Percentiles rank a stretch among this genome's conserved stretches.
These are phyloP conservation scores for Drosophila borborema DNA, from an alignment of 2,888 invertebrate species.

Conservation along the genomic window DNA sequence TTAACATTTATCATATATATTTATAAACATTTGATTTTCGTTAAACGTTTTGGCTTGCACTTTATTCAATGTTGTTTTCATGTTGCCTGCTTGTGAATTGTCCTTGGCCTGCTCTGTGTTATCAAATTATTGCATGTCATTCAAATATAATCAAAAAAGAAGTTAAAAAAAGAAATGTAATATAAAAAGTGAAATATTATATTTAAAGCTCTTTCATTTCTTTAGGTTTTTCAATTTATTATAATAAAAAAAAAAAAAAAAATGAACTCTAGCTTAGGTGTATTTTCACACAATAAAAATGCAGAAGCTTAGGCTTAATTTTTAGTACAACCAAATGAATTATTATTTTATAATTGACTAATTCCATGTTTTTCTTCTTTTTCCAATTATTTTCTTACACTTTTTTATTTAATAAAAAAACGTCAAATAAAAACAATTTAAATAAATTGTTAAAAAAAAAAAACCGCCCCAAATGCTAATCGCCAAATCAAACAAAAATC, in stretches of 20 bases:
- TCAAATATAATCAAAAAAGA: constrained; percentile 8
- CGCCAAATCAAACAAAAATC: constrained; percentile 40
- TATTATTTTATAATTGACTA: constrained; percentile 62
- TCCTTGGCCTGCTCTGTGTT: constrained; percentile 30
- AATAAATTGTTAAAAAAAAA: constrained; percentile 14
- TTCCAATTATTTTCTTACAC: constrained; percentile 43
- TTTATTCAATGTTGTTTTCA: constrained; percentile 41
- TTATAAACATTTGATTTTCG: constrained; percentile 4
- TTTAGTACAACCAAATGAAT: constrained; percentile 46
- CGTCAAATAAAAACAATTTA: constrained; percentile 18
- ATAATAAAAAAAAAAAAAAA: background rate
- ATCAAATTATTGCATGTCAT: constrained; percentile 40
- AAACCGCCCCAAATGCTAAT: constrained; percentile 45
- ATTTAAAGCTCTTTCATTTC: constrained; percentile 8
- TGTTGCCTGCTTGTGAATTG: constrained; percentile 58
- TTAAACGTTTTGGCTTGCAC: constrained; percentile 30
- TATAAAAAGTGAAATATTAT: constrained; percentile 12
- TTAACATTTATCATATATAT: constrained; percentile 28
- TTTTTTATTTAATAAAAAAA: constrained; percentile 49
- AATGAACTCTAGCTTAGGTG: constrained; percentile 35
- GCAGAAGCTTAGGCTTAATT: constrained; percentile 36
- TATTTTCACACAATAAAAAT: constrained; percentile 1
- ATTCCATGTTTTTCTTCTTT: constrained; percentile 54
- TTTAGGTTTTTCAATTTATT: constrained; percentile 34
- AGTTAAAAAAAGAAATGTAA: constrained; percentile 9